phyloP scores from a whole-genome alignment of 2,113 vertebrate genomes.

The Nesogale talazaci region DNA sequence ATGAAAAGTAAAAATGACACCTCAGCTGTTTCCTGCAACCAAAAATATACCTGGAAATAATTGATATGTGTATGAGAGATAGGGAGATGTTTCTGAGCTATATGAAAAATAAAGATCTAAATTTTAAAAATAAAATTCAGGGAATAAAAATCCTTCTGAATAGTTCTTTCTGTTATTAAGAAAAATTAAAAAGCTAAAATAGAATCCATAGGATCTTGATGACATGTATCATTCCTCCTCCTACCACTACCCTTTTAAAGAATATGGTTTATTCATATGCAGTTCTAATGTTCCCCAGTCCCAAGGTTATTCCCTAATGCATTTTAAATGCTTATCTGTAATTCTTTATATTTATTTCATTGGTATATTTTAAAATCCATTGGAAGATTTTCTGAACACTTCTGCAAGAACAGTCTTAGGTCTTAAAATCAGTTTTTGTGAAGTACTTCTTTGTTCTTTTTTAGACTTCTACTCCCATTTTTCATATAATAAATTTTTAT shows the following conservation, averaged over 20 bases:
- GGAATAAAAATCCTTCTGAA: not conserved
- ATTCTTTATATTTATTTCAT: not conserved
- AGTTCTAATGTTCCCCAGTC: not conserved
- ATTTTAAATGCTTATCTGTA: not conserved
- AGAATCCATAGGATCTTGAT: not conserved
- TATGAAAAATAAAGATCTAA: constrained; percentile 9
- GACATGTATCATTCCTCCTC: not conserved
- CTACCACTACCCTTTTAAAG: no score
- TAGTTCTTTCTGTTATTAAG: not conserved
- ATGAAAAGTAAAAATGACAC: no score
- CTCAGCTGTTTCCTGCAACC: not conserved
- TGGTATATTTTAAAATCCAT: not conserved
- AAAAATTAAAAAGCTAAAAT: constrained; percentile 11
- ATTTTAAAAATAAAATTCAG: not conserved
- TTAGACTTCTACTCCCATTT: accelerated
- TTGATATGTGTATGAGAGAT: not conserved
- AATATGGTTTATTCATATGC: not conserved
- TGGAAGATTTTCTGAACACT: not conserved
- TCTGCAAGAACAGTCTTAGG: not conserved
- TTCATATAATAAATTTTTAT: not conserved
- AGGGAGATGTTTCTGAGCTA: not conserved
- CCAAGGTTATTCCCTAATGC: not conserved
- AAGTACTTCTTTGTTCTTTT: not conserved
- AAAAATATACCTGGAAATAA: not conserved
- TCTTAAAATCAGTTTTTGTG: not conserved